Conservation (phyloP, 2,113 vertebrate species). For the Cairina moschata region DNA sequence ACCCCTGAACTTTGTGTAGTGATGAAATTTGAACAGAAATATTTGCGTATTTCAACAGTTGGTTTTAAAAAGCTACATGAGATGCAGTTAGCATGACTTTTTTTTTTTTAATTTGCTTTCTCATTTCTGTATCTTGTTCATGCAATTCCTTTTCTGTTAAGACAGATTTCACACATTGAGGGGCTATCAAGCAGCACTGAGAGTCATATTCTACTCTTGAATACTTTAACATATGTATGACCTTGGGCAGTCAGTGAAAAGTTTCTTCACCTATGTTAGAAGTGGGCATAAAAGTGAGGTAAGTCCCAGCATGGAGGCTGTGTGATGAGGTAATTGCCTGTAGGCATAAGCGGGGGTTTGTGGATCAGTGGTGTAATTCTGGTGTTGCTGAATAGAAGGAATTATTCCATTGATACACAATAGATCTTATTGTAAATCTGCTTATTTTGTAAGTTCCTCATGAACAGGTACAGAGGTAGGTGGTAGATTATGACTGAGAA, state of each 20-base stretch:
- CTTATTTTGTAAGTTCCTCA: neutral
- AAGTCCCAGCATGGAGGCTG: neutral
- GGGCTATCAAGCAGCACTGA: fast-evolving
- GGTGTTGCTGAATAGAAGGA: neutral
- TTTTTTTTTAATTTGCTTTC: neutral
- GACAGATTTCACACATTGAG: neutral
- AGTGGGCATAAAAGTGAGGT: neutral
- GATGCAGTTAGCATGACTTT: neutral
- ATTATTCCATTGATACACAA: neutral
- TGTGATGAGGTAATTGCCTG: neutral
- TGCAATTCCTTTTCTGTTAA: neutral
- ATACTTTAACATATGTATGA: neutral
- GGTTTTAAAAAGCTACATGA: conserved; percentile 49
- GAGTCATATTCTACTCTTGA: neutral
- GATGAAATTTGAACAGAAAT: conserved; percentile 54
- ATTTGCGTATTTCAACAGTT: conserved; percentile 62
- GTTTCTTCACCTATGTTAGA: neutral
- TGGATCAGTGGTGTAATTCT: neutral
- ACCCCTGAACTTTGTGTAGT: conserved; percentile 45
- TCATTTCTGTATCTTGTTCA: conserved; percentile 7
- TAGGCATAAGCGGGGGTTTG: neutral
- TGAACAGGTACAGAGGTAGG: neutral
- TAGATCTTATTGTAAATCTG: neutral
- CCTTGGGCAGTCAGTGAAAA: neutral
- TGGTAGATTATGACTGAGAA: neutral